Conservation (phyloP, 2,888 invertebrate species). For the Aromia moschata region DNA sequence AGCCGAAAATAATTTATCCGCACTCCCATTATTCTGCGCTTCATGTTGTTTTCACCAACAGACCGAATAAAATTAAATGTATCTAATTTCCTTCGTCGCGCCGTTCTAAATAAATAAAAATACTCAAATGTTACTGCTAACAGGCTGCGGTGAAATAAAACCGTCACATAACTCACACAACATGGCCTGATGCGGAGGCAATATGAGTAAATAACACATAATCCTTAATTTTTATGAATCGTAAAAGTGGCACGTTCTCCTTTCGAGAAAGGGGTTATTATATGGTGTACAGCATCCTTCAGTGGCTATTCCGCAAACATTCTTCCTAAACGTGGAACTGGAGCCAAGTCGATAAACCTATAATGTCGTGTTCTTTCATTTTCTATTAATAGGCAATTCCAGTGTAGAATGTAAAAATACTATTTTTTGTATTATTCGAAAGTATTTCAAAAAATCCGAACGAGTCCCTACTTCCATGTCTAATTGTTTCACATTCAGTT, state of each 20-base stretch:
- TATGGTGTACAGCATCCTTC: background rate
- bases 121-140: background rate
- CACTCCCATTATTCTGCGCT: too few species aligned
- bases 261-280: slow-evolving; percentile 9
- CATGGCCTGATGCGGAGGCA: background rate
- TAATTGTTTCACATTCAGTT: too few species aligned
- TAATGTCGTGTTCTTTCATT: too few species aligned
- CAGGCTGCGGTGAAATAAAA: background rate
- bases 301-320: background rate
- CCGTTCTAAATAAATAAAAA: background rate
- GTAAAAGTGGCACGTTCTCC: slow-evolving; percentile 9
- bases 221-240: slow-evolving; percentile 13
- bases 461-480: too few species aligned
- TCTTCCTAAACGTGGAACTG: too few species aligned
- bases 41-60: too few species aligned
- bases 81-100: background rate
- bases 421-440: too few species aligned
- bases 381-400: too few species aligned
- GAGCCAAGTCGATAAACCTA: too few species aligned
- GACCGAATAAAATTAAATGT: slow-evolving; percentile 2
- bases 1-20: too few species aligned
- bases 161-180: slow-evolving; percentile 5
- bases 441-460: too few species aligned
- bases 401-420: too few species aligned
- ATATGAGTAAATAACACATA: slow-evolving; percentile 17